phyloP scores from a whole-genome alignment of 2,113 vertebrate genomes.

The Oncorhynchus gorbuscha region DNA sequence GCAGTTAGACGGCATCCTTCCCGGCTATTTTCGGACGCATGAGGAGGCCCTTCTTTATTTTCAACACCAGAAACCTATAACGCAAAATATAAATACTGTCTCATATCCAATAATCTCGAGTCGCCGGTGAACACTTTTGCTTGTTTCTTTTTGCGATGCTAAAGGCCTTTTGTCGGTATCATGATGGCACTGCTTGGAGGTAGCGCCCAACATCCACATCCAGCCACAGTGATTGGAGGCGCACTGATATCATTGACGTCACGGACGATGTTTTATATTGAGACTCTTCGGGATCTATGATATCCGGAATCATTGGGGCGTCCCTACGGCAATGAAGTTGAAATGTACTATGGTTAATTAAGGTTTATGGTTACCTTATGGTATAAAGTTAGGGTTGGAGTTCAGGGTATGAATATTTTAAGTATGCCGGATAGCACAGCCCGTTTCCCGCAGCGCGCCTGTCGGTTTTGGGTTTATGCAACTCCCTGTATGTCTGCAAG shows the following conservation, averaged over 20 bases:
- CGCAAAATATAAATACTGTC: not conserved
- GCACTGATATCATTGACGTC: constrained; percentile 56
- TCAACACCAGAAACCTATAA: not conserved
- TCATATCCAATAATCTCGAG: not conserved
- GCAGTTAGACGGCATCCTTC: constrained; percentile 29
- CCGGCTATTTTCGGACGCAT: constrained; percentile 18
- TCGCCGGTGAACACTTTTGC: not conserved
- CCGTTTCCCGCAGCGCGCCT: no score
- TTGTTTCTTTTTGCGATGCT: constrained; percentile 28
- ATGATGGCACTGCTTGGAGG: constrained; percentile 15
- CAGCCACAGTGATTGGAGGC: not conserved
- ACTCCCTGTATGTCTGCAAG: not conserved
- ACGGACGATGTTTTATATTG: not conserved
- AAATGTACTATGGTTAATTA: no score
- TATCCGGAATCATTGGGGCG: no score
- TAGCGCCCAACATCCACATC: not conserved
- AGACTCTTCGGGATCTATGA: no score
- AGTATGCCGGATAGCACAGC: no score
- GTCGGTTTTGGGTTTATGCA: not conserved
- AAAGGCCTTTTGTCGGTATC: not conserved
- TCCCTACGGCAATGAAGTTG: no score
- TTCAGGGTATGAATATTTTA: no score
- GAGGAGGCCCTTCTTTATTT: not conserved
- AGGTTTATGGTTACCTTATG: no score
- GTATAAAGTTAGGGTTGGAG: no score